Evolutionary conservation across 1,140 invertebrate genomes (phyloP), one percentile per base, ranked within the genome.

Genomic region (Meloidogyne exigua): DNA sequence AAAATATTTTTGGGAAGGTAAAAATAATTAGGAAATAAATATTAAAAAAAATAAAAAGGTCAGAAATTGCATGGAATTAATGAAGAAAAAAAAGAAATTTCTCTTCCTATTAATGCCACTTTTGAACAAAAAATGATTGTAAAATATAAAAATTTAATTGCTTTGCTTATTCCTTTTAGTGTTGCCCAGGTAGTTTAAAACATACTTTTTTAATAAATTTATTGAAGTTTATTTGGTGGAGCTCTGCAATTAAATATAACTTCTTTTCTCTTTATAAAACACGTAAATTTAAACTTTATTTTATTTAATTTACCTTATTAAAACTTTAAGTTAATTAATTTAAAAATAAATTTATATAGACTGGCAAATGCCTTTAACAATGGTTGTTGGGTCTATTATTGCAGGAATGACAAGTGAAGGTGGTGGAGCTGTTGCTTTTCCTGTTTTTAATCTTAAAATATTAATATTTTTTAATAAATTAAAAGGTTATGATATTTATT

Each of bases 401-500:
- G 78, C 77, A 13, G 78, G 76, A 21, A 79, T 79, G 76, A 79
- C 67, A 21, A 79, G 67, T n/a, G 67, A 79, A 36, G 76, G 77
- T 32, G 76, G 76, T n/a, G 76, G 67, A 36, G 76, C 79, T 18
- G 63, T 81, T 21, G 70, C 75, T 18, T 78, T 80, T 81, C 66
- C 73, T 32, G 79, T 32, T 66, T 64, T 23, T 64, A 23, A 36
- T 57, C 64, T 73, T 73, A 7, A 39, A 15, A 18, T 62, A 26
- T 25, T 68, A 44, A 15, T 25, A 5, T 0, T 36, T 49, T 13
- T 18, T 64, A 42, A 70, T 10, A 70, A 49, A 62, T 72, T 72
- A 82, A 65, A 70, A 78, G 28, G 79, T 81, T 10, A 81, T 81
- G 80, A 81, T 81, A n/a, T 81, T 81, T 63, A 64, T 81, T 71